phyloP scores from a whole-genome alignment of 2,113 vertebrate species.

The Onychostruthus taczanowskii region DNA sequence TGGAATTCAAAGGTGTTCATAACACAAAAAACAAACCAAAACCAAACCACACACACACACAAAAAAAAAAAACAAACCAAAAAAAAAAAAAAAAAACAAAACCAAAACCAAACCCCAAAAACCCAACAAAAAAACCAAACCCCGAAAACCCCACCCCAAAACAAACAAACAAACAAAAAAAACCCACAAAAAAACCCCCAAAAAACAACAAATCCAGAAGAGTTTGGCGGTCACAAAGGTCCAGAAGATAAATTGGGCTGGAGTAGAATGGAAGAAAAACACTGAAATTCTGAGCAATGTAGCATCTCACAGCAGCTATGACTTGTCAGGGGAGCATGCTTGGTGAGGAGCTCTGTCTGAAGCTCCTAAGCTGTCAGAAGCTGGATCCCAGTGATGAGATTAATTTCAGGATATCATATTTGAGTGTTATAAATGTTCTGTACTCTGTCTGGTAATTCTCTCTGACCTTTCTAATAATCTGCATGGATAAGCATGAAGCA shows the following conservation, averaged over 20 bases:
- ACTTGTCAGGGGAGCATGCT: accelerated
- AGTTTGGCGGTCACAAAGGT: accelerated
- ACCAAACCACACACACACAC: too few relatives aligned
- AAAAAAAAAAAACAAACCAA: too few relatives aligned
- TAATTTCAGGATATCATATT: neutral
- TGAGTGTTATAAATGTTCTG: neutral
- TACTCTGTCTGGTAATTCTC: neutral
- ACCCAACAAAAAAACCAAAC: too few relatives aligned
- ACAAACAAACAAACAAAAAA: too few relatives aligned
- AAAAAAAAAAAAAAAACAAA: neutral
- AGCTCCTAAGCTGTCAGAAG: neutral
- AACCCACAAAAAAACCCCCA: neutral
- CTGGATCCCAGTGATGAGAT: neutral
- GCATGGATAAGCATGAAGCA: neutral
- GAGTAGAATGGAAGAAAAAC: neutral
- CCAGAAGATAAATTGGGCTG: neutral
- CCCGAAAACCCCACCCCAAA: too few relatives aligned
- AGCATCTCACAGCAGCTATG: neutral
- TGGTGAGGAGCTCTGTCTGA: neutral
- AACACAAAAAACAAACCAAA: neutral
- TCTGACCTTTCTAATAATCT: neutral
- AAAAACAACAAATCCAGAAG: neutral
- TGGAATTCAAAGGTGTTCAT: neutral
- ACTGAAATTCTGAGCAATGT: neutral
- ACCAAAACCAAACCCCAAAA: too few relatives aligned